Conservation (phyloP, 2,888 invertebrate species). For the Melangyna quadrimaculata region DNA sequence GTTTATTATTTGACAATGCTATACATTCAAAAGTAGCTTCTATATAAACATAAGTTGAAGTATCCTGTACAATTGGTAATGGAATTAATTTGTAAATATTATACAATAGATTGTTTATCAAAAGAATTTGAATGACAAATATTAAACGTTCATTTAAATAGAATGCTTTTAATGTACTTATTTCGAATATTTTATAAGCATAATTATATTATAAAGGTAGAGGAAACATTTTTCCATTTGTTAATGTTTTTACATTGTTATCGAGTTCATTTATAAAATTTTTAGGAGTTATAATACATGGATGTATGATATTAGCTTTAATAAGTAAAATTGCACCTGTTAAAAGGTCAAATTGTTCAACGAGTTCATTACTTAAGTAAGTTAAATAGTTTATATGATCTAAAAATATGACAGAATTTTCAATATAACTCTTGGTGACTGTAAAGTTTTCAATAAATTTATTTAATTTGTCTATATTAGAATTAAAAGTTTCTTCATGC, state of each 20-base stretch:
- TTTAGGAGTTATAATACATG: no score
- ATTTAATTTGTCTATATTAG: no score
- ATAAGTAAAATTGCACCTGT: background rate
- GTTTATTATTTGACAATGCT: conserved; percentile 2
- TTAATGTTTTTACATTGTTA: no score
- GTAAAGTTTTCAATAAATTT: no score
- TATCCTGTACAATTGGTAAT: conserved; percentile 9
- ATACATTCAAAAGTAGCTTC: background rate
- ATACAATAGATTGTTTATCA: background rate
- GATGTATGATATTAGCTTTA: background rate
- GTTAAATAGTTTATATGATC: background rate
- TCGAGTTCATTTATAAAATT: no score
- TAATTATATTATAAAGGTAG: no score
- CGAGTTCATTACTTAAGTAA: background rate
- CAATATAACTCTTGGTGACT: background rate
- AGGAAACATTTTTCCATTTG: no score
- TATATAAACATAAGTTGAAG: background rate
- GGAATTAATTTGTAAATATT: background rate
- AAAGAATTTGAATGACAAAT: conserved; percentile 1
- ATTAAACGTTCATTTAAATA: background rate
- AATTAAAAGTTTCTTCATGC: background rate
- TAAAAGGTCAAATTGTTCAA: background rate
- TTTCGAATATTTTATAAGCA: no score
- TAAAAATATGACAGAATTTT: no score
- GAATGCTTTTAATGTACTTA: no score